Conservation (phyloP, 2,113 vertebrate genomes). For the Lutjanus erythropterus region DNA sequence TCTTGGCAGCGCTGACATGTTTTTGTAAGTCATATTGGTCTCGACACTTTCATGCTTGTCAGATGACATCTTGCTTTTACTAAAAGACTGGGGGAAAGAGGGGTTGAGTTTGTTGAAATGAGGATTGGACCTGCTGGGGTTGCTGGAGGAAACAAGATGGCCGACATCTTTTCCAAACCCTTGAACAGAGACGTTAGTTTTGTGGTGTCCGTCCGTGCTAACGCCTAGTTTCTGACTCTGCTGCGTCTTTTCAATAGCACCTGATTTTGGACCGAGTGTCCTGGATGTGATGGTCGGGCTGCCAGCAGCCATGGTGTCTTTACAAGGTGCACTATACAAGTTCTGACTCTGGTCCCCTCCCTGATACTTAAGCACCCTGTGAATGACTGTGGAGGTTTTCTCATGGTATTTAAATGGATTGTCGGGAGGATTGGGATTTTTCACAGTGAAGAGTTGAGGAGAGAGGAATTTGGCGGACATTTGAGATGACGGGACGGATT, state of each 20-base stretch:
- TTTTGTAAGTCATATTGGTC: constrained; percentile 64
- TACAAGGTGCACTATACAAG: constrained; percentile 77
- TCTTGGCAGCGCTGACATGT: constrained; percentile 70
- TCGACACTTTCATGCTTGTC: constrained; percentile 69
- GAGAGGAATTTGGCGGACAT: constrained; percentile 71
- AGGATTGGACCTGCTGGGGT: constrained; percentile 51
- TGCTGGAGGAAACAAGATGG: constrained; percentile 52
- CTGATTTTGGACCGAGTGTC: constrained; percentile 47
- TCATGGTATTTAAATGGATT: constrained; percentile 75
- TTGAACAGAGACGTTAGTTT: constrained; percentile 53
- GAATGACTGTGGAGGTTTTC: constrained; percentile 78
- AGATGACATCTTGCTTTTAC: constrained; percentile 62
- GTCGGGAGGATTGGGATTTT: constrained; percentile 71
- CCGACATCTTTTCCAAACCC: constrained; percentile 65
- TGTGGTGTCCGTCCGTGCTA: constrained; percentile 42
- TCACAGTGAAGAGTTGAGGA: constrained; percentile 68
- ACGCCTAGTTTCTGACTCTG: constrained; percentile 57
- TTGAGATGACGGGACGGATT: constrained; percentile 69
- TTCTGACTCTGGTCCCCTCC: constrained; percentile 76
- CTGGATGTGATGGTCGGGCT: constrained; percentile 42
- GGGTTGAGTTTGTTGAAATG: constrained; percentile 65
- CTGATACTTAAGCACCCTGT: constrained; percentile 81
- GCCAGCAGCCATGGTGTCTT: constrained; percentile 63
- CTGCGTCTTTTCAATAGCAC: constrained; percentile 59
- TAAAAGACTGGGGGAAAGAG: constrained; percentile 68